Conservation (phyloP, 1,140 invertebrate species). For the Phymorhynchus buccinoides region DNA sequence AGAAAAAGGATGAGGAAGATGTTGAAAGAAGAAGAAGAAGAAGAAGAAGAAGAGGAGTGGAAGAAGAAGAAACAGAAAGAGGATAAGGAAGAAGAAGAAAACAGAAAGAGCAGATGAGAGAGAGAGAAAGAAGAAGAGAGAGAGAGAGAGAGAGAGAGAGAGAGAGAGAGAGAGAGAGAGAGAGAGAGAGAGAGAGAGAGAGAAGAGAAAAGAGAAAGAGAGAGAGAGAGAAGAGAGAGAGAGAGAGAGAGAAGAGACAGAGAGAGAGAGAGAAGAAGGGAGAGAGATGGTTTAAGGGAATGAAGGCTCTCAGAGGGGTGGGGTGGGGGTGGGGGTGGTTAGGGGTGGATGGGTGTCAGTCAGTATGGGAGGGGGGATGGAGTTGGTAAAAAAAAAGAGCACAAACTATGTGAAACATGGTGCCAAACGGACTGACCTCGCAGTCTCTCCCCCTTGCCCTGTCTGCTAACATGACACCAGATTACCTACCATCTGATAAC, state of each 20-base stretch:
- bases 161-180: background rate
- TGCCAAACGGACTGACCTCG: too few relatives aligned
- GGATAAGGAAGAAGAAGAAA: background rate
- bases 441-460: too few relatives aligned
- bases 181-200: background rate
- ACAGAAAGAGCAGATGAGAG: background rate
- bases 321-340: background rate
- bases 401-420: too few relatives aligned
- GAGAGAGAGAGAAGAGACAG: background rate
- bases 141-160: background rate
- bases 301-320: slow-evolving; percentile 12
- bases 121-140: background rate
- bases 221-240: background rate
- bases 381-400: too few relatives aligned
- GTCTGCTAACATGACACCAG: too few relatives aligned
- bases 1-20: background rate
- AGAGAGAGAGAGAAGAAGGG: background rate
- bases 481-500: background rate
- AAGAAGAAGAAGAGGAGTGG: background rate
- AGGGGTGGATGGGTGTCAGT: too few relatives aligned
- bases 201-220: background rate
- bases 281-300: background rate
- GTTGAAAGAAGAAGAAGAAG: background rate
- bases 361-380: too few relatives aligned
- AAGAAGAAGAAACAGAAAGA: background rate